Conservation (phyloP, 2,888 invertebrate species). For the Trichogramma evanescens region DNA sequence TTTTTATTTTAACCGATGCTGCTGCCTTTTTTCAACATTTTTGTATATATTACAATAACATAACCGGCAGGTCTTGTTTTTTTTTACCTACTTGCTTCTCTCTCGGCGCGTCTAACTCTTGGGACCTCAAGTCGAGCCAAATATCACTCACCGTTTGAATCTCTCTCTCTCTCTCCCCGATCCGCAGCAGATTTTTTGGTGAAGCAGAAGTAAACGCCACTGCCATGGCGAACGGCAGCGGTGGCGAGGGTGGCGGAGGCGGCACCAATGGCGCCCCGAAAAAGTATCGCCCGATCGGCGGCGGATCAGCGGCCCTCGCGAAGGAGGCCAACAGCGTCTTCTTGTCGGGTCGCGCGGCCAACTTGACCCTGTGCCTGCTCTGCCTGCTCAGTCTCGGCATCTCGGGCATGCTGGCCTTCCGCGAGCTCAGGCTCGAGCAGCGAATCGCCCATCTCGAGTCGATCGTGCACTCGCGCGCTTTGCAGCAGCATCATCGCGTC, state of each 20-base stretch:
- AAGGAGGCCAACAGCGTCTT: background rate
- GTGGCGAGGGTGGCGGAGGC: constrained; percentile 11
- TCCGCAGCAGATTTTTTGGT: no score
- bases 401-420: constrained; percentile 37
- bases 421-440: constrained; percentile 37
- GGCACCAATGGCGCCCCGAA: constrained; percentile 29
- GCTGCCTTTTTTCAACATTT: no score
- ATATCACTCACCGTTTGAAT: no score
- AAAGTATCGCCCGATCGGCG: constrained; percentile 30
- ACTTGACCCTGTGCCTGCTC: constrained; percentile 39
- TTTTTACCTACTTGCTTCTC: no score
- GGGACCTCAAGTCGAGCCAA: no score
- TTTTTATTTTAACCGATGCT: no score
- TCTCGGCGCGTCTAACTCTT: no score
- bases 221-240: background rate
- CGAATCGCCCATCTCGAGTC: constrained; percentile 37
- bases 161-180: no score
- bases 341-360: constrained; percentile 27
- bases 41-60: no score
- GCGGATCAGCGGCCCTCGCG: constrained; percentile 4
- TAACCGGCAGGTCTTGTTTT: no score
- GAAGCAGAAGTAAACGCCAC: no score
- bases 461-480: constrained; percentile 20
- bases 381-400: constrained; percentile 39
- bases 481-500: constrained; percentile 20